Percentiles rank a stretch among this genome's conserved stretches.
These are phyloP conservation scores for Rhodophaea formosa DNA, from an alignment of 2,888 invertebrate genomes.

Conservation along the genomic window DNA sequence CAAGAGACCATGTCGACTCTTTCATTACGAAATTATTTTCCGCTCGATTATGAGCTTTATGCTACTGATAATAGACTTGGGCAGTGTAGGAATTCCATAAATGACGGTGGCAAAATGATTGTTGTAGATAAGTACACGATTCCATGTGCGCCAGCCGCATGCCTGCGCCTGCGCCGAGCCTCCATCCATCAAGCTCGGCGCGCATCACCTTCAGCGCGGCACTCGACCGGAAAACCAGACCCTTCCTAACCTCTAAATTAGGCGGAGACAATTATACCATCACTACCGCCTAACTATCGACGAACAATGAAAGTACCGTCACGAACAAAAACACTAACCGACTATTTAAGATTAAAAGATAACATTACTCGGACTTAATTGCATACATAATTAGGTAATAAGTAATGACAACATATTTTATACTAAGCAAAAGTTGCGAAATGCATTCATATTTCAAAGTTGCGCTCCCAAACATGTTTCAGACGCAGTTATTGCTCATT, in stretches of 20 bases:
- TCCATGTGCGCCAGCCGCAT: constrained; percentile 65
- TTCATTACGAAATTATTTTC: constrained; percentile 23
- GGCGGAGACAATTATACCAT: constrained; percentile 36
- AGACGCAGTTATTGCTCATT: constrained; percentile 47
- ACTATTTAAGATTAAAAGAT: constrained; percentile 6
- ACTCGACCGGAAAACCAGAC: constrained; percentile 71
- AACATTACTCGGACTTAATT: constrained; percentile 8
- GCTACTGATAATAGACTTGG: constrained; percentile 29
- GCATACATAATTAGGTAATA: constrained; percentile 17
- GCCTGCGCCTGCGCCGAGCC: constrained; percentile 60
- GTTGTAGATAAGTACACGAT: constrained; percentile 55
- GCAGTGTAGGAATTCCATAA: constrained; percentile 21
- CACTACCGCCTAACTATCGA: constrained; percentile 9
- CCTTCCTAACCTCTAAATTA: constrained; percentile 55
- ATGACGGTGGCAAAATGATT: constrained; percentile 34
- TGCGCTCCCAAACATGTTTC: constrained; percentile 50
- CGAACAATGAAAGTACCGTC: constrained; percentile 10
- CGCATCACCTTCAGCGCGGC: constrained; percentile 72
- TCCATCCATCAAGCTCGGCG: constrained; percentile 78
- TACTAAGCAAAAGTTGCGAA: constrained; percentile 16
- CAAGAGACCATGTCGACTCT: constrained; percentile 27
- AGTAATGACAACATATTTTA: constrained; percentile 12
- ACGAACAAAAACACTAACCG: constrained; percentile 4
- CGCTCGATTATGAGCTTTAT: constrained; percentile 40
- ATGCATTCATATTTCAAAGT: constrained; percentile 23